Percentiles rank a stretch among this genome's conserved stretches.
Evolutionary conservation across 2,113 vertebrate species (phyloP).

Genomic region (Psettodes erumei): DNA sequence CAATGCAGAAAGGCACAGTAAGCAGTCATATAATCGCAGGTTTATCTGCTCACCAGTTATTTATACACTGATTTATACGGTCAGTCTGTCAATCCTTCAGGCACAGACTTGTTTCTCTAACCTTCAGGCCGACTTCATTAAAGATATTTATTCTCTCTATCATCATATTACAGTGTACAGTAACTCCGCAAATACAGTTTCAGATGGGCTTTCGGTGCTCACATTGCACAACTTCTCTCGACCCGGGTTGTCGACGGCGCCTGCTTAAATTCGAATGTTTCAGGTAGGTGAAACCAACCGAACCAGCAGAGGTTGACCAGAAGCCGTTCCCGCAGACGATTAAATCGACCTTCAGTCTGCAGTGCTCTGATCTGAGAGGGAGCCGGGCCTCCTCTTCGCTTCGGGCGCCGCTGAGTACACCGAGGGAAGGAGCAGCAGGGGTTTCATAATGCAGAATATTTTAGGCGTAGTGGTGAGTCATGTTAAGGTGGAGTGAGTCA

Average conservation of each 20-base stretch:
- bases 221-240: neutral
- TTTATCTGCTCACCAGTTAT: no score
- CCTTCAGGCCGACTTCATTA: neutral
- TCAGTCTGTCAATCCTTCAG: neutral
- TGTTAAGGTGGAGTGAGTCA: conserved; percentile 68
- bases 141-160: neutral
- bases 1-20: neutral
- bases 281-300: no score
- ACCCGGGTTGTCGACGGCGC: neutral
- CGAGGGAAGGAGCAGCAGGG: neutral
- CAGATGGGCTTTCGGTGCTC: neutral
- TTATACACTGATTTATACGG: neutral
- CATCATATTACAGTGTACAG: neutral
- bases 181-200: neutral
- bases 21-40: neutral
- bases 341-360: neutral
- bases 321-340: neutral
- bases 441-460: conserved; percentile 28
- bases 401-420: neutral
- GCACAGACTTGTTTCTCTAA: neutral
- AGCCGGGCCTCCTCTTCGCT: no score
- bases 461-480: conserved; percentile 67
- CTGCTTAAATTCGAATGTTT: neutral
- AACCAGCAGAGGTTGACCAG: neutral
- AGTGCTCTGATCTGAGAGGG: no score